Base-by-base conservation (phyloP, 1,140 invertebrate genomes). In the Steinernema khuongi region DNA sequence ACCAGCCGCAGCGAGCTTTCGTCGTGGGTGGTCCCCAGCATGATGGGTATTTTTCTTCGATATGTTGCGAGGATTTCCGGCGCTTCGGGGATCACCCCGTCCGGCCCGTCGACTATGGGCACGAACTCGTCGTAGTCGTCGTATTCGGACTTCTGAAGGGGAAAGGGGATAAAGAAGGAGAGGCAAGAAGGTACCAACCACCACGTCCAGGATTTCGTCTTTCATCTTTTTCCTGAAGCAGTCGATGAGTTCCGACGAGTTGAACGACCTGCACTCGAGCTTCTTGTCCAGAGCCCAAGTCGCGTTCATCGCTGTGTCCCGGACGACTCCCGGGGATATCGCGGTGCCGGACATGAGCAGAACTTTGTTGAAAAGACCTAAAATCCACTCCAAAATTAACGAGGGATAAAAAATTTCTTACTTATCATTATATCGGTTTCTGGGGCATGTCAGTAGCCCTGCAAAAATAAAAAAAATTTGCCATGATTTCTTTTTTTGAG, bases 301-400 rank as follows among this genome's bases (percentile, higher is more conserved):
- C 19, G 82, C 83, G 60, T 85, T 85, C 17, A 84, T 70, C 44
- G 84, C 80, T 0, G 84, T 79, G 17, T 85, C 77, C 17, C 83
- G 33, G 4, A 84, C 83, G 0, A 75, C 77, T 26, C 94, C 93
- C 92, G 96, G 0, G 92, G 93, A 93, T 32, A 97, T 88, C 0
- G 94, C 94, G 19, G 94, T 94, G 0, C 95, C 95, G 28, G 92
- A 94, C 92, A 96, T 94, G 29, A 97, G 88, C 71, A 97, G 91
- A 2, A 93, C 93, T 79, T 94, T 90, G 85, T 96, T 93, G 86
- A 97, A 97, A 36, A 97, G 89, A 22, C 82, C 79, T 77, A 29
- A 44, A 79, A 79, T 18, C 26, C 31, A n/a, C n/a, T 41, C 36
- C 7, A n/a, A n/a, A 7, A 41, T 41, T 7, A 41, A 11, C n/a